Percentiles rank a stretch among this genome's conserved stretches.
Conservation (phyloP, 2,113 vertebrate species). For the Tylochromis polylepis region DNA sequence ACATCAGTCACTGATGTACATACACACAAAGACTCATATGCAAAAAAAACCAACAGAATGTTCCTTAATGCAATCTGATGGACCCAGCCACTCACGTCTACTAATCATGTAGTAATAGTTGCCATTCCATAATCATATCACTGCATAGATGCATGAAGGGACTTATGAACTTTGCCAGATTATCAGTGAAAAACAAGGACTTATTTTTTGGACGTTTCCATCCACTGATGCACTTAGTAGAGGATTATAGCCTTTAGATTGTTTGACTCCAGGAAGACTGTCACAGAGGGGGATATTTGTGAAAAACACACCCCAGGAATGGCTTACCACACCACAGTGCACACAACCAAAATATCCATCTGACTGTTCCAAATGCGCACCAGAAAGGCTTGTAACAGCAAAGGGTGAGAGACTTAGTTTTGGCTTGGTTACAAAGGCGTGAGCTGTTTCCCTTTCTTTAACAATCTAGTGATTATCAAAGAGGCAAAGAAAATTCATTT, state of each 20-base stretch:
- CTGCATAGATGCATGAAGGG: conserved; percentile 1
- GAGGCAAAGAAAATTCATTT: background rate
- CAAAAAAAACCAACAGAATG: conserved; percentile 20
- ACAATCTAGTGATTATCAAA: background rate
- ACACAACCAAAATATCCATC: conserved; percentile 15
- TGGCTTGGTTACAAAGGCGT: background rate
- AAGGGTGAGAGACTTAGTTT: background rate
- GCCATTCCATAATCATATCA: conserved; percentile 35
- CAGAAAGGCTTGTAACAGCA: background rate
- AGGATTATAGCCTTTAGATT: conserved; percentile 60
- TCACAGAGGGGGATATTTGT: conserved; percentile 41
- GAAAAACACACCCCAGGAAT: conserved; percentile 46
- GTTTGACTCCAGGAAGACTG: conserved; percentile 35
- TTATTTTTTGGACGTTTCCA: conserved; percentile 57
- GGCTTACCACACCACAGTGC: conserved; percentile 3
- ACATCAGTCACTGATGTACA: background rate
- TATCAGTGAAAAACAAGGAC: conserved; percentile 61
- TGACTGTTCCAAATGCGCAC: conserved; percentile 8
- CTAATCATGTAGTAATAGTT: conserved; percentile 35
- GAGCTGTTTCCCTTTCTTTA: background rate
- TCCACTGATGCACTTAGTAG: conserved; percentile 41
- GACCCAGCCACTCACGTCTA: conserved; percentile 39
- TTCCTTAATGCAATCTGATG: conserved; percentile 18
- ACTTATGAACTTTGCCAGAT: conserved; percentile 57
- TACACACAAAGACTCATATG: background rate